Evolutionary conservation across 2,113 vertebrate species (phyloP).

Genomic region (Acinonyx jubatus): DNA sequence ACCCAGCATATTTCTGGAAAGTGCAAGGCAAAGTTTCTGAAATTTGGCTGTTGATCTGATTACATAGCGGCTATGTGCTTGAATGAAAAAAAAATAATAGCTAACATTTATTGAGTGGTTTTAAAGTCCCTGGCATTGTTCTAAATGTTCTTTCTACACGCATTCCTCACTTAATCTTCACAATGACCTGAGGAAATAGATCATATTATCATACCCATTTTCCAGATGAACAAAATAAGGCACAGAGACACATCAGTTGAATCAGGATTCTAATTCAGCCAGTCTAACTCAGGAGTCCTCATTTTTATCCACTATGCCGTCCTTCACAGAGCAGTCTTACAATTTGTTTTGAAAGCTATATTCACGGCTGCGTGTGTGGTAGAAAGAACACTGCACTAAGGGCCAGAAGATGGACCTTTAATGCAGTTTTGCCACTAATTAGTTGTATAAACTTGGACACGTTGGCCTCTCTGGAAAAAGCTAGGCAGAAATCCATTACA

Average conservation of each 20-base stretch:
- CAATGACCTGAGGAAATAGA: not conserved
- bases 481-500: not conserved
- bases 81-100: not conserved
- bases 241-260: not conserved
- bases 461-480: not conserved
- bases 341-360: not conserved
- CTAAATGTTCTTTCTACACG: not conserved
- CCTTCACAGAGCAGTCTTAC: not conserved
- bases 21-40: not conserved
- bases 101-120: not conserved
- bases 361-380: not conserved
- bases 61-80: not conserved
- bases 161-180: not conserved
- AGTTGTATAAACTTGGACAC: not conserved
- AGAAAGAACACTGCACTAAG: not conserved
- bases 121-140: not conserved
- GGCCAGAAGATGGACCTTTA: not conserved
- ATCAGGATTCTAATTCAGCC: not conserved
- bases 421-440: not conserved
- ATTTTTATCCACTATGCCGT: not conserved
- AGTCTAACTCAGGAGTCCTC: not conserved
- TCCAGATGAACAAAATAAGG: not conserved
- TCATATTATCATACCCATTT: not conserved
- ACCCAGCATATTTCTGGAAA: slow-evolving; percentile 2
- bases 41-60: slow-evolving; percentile 1